Percentiles rank a stretch among this genome's conserved stretches.
Evolutionary conservation across 2,888 invertebrate genomes (phyloP).

Genomic region (Drosophila melanosoma): DNA sequence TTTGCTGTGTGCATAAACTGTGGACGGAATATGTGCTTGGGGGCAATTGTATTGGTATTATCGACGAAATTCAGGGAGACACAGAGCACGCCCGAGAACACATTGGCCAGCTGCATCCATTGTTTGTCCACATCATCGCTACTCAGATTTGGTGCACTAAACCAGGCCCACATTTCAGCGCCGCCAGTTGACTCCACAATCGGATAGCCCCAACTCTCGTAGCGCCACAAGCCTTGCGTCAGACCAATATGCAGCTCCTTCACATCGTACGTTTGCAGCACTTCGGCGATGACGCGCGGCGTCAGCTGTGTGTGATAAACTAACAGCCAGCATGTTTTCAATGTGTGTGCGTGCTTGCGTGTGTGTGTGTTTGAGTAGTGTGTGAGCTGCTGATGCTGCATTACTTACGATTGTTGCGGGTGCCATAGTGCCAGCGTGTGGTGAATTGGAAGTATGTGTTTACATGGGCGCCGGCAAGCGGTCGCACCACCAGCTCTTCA

Average conservation of each 20-base stretch:
- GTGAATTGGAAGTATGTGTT: slow-evolving; percentile 97
- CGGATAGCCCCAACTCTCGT: slow-evolving; percentile 97
- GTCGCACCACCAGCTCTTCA: slow-evolving; percentile 95
- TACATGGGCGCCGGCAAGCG: slow-evolving; percentile 93
- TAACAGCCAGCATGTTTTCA: slow-evolving; percentile 75
- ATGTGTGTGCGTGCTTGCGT: neutral
- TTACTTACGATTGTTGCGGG: slow-evolving; percentile 87
- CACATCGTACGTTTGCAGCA: slow-evolving; percentile 92
- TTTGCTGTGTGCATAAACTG: slow-evolving; percentile 77
- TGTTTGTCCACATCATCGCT: slow-evolving; percentile 88
- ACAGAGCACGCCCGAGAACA: slow-evolving; percentile 97
- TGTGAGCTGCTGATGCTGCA: neutral
- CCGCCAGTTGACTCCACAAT: slow-evolving; percentile 95
- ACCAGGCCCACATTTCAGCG: slow-evolving; percentile 98
- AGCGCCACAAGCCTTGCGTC: slow-evolving; percentile 97
- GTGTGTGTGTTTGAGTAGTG: neutral
- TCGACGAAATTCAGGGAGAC: slow-evolving; percentile 98
- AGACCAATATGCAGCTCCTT: slow-evolving; percentile 96
- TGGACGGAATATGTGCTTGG: slow-evolving; percentile 93
- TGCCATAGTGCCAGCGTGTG: slow-evolving; percentile 89
- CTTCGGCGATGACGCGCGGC: slow-evolving; percentile 95
- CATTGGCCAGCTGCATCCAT: slow-evolving; percentile 95
- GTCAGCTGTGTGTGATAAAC: slow-evolving; percentile 94
- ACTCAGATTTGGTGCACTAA: slow-evolving; percentile 86
- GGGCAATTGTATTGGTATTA: slow-evolving; percentile 92